These are phyloP conservation scores for Denticeps clupeoides DNA, from an alignment of 2,797 vertebrate genomes.

Conservation along the genomic window DNA sequence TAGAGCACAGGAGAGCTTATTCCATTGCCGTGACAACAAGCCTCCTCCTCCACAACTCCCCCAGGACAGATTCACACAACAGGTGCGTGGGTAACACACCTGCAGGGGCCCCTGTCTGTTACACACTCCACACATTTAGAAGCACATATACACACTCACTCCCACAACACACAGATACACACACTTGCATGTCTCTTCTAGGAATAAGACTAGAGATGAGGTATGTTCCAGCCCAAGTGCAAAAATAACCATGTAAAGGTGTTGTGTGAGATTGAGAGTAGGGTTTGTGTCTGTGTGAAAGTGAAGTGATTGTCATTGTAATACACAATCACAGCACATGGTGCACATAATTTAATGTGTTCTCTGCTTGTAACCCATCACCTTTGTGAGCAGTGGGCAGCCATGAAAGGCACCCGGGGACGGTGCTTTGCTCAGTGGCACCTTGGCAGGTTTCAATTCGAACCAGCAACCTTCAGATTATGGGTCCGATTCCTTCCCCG, in stretches of 20 bases:
- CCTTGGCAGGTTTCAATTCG: no score
- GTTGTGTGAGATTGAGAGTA: conserved; percentile 33
- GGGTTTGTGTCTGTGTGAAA: conserved; percentile 21
- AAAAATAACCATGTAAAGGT: conserved; percentile 51
- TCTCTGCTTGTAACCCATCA: no score
- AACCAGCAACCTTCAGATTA: no score
- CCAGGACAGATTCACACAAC: conserved; percentile 62
- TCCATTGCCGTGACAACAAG: conserved; percentile 5
- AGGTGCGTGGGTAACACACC: conserved; percentile 63
- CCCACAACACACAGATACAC: conserved; percentile 14
- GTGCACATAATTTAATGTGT: no score
- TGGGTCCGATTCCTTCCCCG: no score
- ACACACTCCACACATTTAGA: conserved; percentile 32
- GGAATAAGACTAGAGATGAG: conserved; percentile 55
- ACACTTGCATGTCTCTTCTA: conserved; percentile 47
- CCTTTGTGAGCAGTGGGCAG: no score
- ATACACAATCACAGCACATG: no score
- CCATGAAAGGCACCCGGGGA: no score
- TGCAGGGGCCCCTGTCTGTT: conserved; percentile 56
- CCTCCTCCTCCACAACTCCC: conserved; percentile 26
- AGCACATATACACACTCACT: conserved; percentile 14
- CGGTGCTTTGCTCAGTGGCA: no score
- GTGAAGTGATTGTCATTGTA: no score
- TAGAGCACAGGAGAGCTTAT: conserved; percentile 27
- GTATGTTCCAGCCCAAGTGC: conserved; percentile 70